These are phyloP conservation scores for Mythimna pallens DNA, from an alignment of 2,888 invertebrate species.

Conservation along the genomic window DNA sequence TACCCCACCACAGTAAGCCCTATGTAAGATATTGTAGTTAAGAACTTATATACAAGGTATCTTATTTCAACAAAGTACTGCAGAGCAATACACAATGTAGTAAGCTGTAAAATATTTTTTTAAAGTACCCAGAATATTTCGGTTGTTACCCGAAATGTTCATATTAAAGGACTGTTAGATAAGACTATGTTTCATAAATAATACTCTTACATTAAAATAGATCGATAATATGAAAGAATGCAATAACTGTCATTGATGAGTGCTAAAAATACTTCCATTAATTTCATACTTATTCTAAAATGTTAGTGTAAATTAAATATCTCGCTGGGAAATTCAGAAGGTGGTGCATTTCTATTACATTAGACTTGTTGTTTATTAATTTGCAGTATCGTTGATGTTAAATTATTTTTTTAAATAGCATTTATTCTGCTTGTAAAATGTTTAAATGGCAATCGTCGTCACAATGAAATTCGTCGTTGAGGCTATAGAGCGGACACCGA, in stretches of 20 bases:
- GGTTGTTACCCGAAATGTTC: slow-evolving; percentile 39
- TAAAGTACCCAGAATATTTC: slow-evolving; percentile 29
- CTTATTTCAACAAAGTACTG: slow-evolving; percentile 53
- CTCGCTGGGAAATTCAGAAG: slow-evolving; percentile 24
- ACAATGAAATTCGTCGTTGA: slow-evolving; percentile 55
- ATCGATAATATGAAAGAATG: slow-evolving; percentile 53
- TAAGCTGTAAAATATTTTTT: slow-evolving; percentile 49
- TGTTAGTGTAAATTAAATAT: slow-evolving; percentile 50
- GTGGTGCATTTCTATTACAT: slow-evolving; percentile 51
- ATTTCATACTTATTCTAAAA: slow-evolving; percentile 63
- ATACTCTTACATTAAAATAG: slow-evolving; percentile 59
- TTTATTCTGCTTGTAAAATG: slow-evolving; percentile 63
- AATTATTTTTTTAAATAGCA: slow-evolving; percentile 60
- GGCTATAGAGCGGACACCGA: slow-evolving; percentile 59
- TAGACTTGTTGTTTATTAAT: slow-evolving; percentile 49
- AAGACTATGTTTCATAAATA: slow-evolving; percentile 58
- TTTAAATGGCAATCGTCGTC: slow-evolving; percentile 51
- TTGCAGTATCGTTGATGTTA: slow-evolving; percentile 61
- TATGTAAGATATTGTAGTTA: slow-evolving; percentile 14
- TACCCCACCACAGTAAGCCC: slow-evolving; percentile 15
- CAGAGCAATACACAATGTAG: slow-evolving; percentile 40
- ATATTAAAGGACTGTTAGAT: slow-evolving; percentile 62
- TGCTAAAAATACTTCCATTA: slow-evolving; percentile 65
- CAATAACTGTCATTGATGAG: slow-evolving; percentile 62
- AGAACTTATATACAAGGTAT: slow-evolving; percentile 18